Conservation (phyloP, 2,888 invertebrate genomes). For the Nephrotoma guestfalica region DNA sequence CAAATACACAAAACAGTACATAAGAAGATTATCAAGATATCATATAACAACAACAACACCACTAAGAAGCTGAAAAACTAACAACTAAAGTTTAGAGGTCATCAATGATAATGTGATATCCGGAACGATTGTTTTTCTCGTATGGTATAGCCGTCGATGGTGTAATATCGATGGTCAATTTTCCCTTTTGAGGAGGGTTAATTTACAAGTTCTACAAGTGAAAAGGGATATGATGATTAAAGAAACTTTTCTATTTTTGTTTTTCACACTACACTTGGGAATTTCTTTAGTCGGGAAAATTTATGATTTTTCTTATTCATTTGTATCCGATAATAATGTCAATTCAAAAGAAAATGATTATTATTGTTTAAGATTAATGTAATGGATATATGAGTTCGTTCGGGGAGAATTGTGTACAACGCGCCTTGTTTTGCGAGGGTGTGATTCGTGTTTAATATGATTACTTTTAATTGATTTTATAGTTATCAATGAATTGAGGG, state of each 20-base stretch:
- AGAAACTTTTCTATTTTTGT: not conserved
- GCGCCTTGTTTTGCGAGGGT: not conserved
- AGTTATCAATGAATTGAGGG: not conserved
- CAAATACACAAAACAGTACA: not conserved
- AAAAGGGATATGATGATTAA: not conserved
- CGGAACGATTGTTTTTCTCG: not conserved
- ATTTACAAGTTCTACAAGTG: not conserved
- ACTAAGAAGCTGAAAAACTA: not conserved
- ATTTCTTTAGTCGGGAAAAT: not conserved
- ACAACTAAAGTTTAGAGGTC: not conserved
- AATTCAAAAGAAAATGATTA: not conserved
- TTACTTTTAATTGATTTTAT: not conserved
- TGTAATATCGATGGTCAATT: not conserved
- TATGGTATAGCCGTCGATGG: not conserved
- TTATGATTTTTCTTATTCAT: not conserved
- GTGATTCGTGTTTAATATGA: not conserved
- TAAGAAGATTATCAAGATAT: not conserved
- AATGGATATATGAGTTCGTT: not conserved
- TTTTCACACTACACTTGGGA: not conserved
- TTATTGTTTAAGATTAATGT: not conserved
- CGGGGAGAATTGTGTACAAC: not conserved
- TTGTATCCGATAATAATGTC: not conserved
- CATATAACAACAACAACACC: not conserved
- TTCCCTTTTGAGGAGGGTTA: not conserved
- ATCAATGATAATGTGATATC: not conserved